Base-by-base conservation (phyloP, 2,797 vertebrate species). In the Melopsittacus undulatus region DNA sequence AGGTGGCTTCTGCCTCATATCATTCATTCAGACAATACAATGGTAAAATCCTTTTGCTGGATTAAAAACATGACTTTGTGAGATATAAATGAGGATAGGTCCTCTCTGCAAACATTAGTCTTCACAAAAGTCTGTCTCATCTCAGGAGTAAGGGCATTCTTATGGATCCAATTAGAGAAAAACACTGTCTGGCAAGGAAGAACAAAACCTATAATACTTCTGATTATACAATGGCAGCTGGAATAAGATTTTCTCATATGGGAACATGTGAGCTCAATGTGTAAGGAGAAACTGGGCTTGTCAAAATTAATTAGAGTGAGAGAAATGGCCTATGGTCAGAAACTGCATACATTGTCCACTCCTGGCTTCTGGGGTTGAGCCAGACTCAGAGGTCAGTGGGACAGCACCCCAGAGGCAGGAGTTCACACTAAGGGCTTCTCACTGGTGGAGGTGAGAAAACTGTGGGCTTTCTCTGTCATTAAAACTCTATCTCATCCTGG, bases 141-240 rank as follows among this genome's bases (percentile, higher is more conserved):
- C 95, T 96, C 81, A 73, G 83, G 76, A 89, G 43, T 92, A 96
- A 95, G 90, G 94, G 86, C 72, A 89, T 83, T 94, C 92, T 95
- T 97, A 95, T 95, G 96, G 93, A 95, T 96, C 88, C 83, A 95
- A 95, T 97, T 96, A 96, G 78, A 75, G 92, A 95, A 94, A 96
- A 92, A 66, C 88, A 92, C 29, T 56, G 30, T 90, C 91, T 96
- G 95, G 95, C 95, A 96, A 69, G 83, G 74, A 84, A 83, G 68
- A 83, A 36, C 49, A 89, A 96, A 96, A 81, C 56, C 48, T 77
- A 20, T 83, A 92, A 84, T 90, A 79, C 61, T 92, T 93, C 38
- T 92, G 78, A 90, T 62, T 92, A 72, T 94, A 89, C 49, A 92
- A 96, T 89, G 90, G 93, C 91, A 97, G 94, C 68, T 95, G 86